Evolutionary conservation across 2,888 invertebrate species (phyloP), one percentile per base, ranked within the genome.

Genomic region (Frankliniella intonsa): DNA sequence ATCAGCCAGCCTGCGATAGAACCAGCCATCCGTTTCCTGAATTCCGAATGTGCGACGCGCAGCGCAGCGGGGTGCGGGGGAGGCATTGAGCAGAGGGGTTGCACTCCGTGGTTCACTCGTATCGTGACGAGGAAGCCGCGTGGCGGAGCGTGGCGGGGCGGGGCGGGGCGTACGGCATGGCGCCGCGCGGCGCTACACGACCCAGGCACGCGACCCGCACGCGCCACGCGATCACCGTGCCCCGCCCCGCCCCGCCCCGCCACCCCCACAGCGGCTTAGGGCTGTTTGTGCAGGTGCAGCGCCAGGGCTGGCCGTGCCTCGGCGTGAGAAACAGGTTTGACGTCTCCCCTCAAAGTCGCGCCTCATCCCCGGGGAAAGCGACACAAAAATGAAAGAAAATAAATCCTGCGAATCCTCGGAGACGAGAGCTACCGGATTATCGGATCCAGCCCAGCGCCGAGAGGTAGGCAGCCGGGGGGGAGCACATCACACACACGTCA

Each of bases 281-380:
- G n/a, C 22, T 76, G 69, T 76, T 76, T 76, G 69, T 76, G 69
- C 69, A 76, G 69, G 69, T 76, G 69, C 69, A 76, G 69, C 22
- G 25, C 22, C 22, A 25, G 69, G 12, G 69, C 25, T 5, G 22
- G 69, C 69, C 22, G 22, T 8, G 55, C 55, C 55, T 5, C 14
- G 55, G 55, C 55, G 55, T 55, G 55, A 55, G 55, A 55, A 55
- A 19, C 55, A 55, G 55, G 55, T 55, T 55, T 5, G 38, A 38
- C 38, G 5, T 5, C 3, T 38, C 38, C 38, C 38, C 38, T 38
- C 38, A 38, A 2, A 2, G 38, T 38, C 2, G 3, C 38, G 55
- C 11, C n/a, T n/a, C n/a, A n/a, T n/a, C 14, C 17, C 14, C 5
- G 55, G 14, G 55, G 55, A 55, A 19, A 10, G 17, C 12, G 55